Percentiles rank a stretch among this genome's conserved stretches.
These are phyloP conservation scores for Phocoena sinus DNA, from an alignment of 2,113 vertebrate species.

Conservation along the genomic window DNA sequence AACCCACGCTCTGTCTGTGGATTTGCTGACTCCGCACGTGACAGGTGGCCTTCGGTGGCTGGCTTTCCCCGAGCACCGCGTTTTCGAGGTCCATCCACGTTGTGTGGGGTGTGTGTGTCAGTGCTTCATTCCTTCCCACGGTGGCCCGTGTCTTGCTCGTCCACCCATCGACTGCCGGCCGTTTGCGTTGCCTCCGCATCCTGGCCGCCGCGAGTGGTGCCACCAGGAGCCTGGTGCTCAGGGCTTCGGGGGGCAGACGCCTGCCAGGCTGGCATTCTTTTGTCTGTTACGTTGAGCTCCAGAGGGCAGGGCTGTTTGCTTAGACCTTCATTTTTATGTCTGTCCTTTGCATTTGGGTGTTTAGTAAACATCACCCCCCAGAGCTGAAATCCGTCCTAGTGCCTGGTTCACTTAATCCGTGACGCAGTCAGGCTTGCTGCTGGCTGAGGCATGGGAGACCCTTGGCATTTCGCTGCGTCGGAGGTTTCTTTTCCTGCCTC, in stretches of 20 bases:
- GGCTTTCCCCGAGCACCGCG: rapidly evolving
- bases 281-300: background rate
- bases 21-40: too few relatives aligned
- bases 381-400: too few relatives aligned
- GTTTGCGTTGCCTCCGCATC: rapidly evolving
- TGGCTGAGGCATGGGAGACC: background rate
- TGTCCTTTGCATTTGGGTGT: background rate
- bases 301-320: background rate
- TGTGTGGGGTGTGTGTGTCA: background rate
- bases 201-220: rapidly evolving
- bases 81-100: too few relatives aligned
- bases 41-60: background rate
- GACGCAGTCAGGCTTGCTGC: background rate
- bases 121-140: rapidly evolving
- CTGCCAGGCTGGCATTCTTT: background rate
- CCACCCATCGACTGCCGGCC: rapidly evolving
- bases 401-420: rapidly evolving
- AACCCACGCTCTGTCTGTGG: rapidly evolving
- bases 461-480: background rate
- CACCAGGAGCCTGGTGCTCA: rapidly evolving
- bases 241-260: rapidly evolving
- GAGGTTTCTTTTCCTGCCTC: background rate
- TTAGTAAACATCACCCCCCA: background rate
- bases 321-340: background rate
- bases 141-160: background rate